Evolutionary conservation across 2,113 vertebrate genomes (phyloP).

Genomic region (Cyanoliseus patagonus): DNA sequence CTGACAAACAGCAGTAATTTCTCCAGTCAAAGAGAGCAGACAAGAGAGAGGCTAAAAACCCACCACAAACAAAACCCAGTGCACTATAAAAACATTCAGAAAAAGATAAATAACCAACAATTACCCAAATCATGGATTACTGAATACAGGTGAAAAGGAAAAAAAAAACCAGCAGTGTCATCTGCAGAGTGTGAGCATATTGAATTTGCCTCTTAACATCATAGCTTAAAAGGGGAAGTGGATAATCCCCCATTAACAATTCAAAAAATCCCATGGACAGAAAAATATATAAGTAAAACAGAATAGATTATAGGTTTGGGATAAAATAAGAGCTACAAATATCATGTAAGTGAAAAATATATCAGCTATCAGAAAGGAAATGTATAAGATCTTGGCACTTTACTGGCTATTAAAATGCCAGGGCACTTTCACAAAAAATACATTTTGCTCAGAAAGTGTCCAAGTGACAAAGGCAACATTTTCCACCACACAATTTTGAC

Average conservation of each 20-base stretch:
- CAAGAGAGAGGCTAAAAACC: not conserved
- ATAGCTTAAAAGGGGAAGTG: not conserved
- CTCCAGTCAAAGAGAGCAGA: not conserved
- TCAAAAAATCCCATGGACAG: not conserved
- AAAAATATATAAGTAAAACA: not conserved
- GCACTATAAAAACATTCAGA: not conserved
- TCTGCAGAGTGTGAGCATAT: not conserved
- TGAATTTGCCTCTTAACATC: not conserved
- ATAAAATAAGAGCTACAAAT: not conserved
- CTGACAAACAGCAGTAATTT: not conserved
- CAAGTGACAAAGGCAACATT: not conserved
- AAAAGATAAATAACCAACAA: not conserved
- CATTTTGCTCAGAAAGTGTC: not conserved
- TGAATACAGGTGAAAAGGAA: not conserved
- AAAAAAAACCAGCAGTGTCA: not conserved
- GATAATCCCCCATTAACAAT: not conserved
- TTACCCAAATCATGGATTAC: not conserved
- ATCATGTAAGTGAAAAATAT: not conserved
- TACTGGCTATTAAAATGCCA: not conserved
- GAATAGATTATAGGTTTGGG: not conserved
- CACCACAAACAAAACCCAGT: not conserved
- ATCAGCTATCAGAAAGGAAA: not conserved
- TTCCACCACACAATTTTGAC: not conserved
- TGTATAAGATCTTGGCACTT: not conserved
- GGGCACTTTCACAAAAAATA: not conserved